These are phyloP conservation scores for Bos indicus DNA, from an alignment of 2,113 vertebrate genomes.

Conservation along the genomic window DNA sequence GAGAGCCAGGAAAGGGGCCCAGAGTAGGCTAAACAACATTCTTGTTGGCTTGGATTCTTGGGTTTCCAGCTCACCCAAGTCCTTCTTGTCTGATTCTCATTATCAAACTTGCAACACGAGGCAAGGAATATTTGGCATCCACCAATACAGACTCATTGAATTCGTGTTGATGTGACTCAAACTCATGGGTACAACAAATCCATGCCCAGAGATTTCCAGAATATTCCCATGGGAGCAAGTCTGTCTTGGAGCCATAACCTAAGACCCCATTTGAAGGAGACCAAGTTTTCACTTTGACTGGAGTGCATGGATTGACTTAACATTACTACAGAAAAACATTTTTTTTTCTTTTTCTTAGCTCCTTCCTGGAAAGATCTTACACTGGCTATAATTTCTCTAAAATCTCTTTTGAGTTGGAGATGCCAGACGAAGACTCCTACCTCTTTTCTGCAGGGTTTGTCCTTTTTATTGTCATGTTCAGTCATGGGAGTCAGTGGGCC, in stretches of 20 bases:
- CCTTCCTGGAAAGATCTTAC: not conserved
- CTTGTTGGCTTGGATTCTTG: slow-evolving; percentile 6
- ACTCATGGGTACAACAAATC: not conserved
- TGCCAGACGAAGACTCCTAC: not conserved
- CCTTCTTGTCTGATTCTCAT: not conserved
- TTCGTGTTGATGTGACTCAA: not conserved
- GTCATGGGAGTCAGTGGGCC: not conserved
- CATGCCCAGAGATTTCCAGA: not conserved
- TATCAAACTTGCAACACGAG: not conserved
- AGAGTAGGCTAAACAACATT: not conserved
- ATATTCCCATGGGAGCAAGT: not conserved
- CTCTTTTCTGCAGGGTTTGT: not conserved
- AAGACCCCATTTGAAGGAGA: not conserved
- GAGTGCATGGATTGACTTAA: not conserved
- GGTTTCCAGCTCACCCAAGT: not conserved
- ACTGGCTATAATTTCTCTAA: slow-evolving; percentile 18
- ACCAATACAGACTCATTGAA: not conserved
- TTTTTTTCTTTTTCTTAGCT: not conserved
- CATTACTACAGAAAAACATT: not conserved
- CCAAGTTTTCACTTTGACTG: not conserved
- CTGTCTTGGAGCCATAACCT: not conserved
- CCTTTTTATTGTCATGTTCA: not conserved
- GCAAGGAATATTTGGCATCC: not conserved
- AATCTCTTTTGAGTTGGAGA: not conserved
- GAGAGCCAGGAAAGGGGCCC: not conserved